Conservation (phyloP, 2,113 vertebrate species). For the Marcusenius ussheri region DNA sequence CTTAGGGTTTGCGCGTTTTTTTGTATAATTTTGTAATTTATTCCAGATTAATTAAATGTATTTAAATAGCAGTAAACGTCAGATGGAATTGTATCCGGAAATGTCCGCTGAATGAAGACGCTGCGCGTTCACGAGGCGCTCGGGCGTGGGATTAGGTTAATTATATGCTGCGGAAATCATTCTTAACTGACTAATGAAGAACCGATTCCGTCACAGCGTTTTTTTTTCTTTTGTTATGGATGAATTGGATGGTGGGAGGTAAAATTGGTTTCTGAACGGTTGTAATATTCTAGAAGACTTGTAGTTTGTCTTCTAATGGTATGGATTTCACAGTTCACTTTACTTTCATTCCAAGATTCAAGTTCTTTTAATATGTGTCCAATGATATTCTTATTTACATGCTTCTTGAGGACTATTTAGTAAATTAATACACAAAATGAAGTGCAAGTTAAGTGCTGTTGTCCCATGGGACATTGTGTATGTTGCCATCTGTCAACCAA, state of each 20-base stretch:
- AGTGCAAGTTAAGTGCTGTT: background rate
- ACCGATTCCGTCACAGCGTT: background rate
- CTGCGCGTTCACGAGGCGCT: background rate
- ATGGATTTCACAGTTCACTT: background rate
- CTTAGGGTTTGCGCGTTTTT: background rate
- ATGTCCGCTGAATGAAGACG: background rate
- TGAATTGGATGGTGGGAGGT: background rate
- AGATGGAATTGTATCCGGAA: slow-evolving; percentile 14
- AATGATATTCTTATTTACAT: background rate
- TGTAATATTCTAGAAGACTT: background rate
- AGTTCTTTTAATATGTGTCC: background rate
- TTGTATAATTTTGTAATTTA: slow-evolving; percentile 25
- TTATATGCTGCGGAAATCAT: background rate
- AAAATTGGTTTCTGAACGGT: background rate
- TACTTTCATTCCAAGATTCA: background rate
- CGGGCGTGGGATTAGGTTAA: background rate
- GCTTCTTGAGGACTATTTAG: background rate
- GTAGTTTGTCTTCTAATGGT: background rate
- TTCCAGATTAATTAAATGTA: slow-evolving; percentile 25
- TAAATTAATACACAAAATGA: background rate
- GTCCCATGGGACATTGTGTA: background rate
- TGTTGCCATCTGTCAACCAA: background rate
- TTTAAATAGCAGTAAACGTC: slow-evolving; percentile 20
- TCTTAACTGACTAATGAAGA: background rate
- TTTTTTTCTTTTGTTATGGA: background rate